Evolutionary conservation across 1,140 invertebrate species (phyloP).

Genomic region (Anastrepha obliqua): DNA sequence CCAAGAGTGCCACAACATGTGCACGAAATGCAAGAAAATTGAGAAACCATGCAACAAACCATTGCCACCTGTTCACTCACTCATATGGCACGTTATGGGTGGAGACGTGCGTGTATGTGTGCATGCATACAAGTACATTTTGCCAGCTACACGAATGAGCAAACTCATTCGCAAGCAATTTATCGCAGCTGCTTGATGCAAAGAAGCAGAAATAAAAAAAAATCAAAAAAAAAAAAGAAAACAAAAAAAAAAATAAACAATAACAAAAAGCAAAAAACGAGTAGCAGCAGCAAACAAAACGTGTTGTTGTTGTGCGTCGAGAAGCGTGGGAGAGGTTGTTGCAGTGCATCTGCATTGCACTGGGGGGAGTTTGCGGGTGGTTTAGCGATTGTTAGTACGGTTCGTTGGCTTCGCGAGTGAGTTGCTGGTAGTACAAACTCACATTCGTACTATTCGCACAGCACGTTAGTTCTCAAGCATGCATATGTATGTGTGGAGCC

Average conservation of each 20-base stretch:
- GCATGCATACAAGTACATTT: background rate
- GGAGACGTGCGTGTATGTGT: background rate
- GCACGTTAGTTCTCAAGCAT: background rate
- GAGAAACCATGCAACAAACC: background rate
- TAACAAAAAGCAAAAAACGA: background rate
- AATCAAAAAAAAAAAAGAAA: background rate
- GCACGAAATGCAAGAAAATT: conserved; percentile 39
- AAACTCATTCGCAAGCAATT: conserved; percentile 55
- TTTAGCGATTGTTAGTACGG: conserved; percentile 25
- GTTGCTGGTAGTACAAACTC: background rate
- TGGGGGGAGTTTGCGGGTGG: background rate
- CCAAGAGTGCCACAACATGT: conserved; percentile 45
- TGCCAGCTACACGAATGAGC: conserved; percentile 27
- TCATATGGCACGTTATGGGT: background rate
- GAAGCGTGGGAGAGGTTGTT: too few relatives aligned
- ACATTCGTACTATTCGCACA: background rate
- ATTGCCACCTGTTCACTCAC: background rate
- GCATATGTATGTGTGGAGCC: background rate
- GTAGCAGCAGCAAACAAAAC: background rate
- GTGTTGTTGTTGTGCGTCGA: background rate
- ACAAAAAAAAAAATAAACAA: background rate
- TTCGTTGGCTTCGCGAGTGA: conserved; percentile 53
- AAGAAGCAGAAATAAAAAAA: too few relatives aligned
- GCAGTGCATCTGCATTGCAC: background rate
- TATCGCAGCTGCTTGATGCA: conserved; percentile 32